Percentiles rank a stretch among this genome's conserved stretches.
Evolutionary conservation across 2,888 invertebrate species (phyloP).

Genomic region (Beris chalybata): DNA sequence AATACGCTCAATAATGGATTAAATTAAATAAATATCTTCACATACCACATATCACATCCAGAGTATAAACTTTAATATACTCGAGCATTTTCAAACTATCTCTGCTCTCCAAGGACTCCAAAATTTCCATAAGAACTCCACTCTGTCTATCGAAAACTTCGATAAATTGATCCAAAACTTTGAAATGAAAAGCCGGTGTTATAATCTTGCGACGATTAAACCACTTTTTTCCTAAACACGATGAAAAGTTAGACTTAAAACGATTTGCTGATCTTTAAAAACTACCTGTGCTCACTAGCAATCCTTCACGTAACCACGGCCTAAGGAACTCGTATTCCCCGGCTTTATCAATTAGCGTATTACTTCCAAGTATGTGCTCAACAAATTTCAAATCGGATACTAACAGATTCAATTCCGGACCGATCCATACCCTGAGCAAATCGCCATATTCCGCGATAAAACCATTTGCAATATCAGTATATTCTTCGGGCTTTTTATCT

Average conservation of each 20-base stretch:
- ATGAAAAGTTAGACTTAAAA: background rate
- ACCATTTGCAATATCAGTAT: background rate
- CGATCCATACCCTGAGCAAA: slow-evolving; percentile 50
- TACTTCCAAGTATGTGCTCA: slow-evolving; percentile 47
- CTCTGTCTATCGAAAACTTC: slow-evolving; percentile 67
- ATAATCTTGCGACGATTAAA: slow-evolving; percentile 66
- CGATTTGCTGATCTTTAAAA: slow-evolving; percentile 57
- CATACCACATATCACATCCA: slow-evolving; percentile 56
- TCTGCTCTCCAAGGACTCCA: slow-evolving; percentile 52
- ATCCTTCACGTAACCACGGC: slow-evolving; percentile 61
- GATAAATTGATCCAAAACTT: slow-evolving; percentile 70
- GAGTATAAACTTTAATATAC: slow-evolving; percentile 55
- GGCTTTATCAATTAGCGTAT: slow-evolving; percentile 59
- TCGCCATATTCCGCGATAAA: slow-evolving; percentile 2
- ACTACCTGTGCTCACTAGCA: slow-evolving; percentile 58
- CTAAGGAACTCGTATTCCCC: slow-evolving; percentile 57
- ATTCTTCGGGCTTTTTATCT: slow-evolving; percentile 48
- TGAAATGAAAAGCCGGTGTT: slow-evolving; percentile 77
- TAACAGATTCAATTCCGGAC: slow-evolving; percentile 49
- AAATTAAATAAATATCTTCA: slow-evolving; percentile 5
- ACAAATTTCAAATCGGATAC: slow-evolving; percentile 47
- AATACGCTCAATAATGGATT: no score
- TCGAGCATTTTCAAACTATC: slow-evolving; percentile 60
- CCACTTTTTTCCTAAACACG: slow-evolving; percentile 61
- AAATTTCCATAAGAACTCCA: slow-evolving; percentile 54